These are phyloP conservation scores for Athetis lepigone DNA, from an alignment of 2,888 invertebrate species.

Conservation along the genomic window DNA sequence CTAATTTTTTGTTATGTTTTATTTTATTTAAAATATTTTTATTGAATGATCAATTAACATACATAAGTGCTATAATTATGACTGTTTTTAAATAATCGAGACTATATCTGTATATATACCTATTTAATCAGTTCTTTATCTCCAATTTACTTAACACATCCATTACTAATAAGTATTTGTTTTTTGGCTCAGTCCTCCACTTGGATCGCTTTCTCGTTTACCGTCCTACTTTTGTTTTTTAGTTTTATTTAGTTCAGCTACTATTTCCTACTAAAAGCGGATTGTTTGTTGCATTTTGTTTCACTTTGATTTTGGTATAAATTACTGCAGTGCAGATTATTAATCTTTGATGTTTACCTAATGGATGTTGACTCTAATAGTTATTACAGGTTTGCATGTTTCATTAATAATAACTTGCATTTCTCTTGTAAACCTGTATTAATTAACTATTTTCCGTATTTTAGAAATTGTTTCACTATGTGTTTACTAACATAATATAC, in stretches of 20 bases:
- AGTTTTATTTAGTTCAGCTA: constrained; percentile 1
- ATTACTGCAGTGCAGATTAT: neutral
- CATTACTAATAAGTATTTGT: constrained; percentile 7
- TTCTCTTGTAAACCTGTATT: too few relatives aligned
- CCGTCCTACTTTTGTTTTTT: constrained; percentile 7
- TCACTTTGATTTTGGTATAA: neutral
- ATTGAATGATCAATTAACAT: too few relatives aligned
- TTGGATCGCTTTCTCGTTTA: constrained; percentile 30
- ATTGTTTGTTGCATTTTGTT: neutral
- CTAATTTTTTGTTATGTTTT: too few relatives aligned
- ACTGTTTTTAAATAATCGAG: too few relatives aligned
- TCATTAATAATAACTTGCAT: too few relatives aligned
- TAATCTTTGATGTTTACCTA: neutral
- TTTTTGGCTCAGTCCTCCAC: constrained; percentile 24
- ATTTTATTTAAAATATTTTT: too few relatives aligned
- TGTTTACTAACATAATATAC: too few relatives aligned
- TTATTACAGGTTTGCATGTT: too few relatives aligned
- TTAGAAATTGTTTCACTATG: too few relatives aligned
- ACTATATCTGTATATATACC: too few relatives aligned
- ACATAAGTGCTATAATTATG: too few relatives aligned
- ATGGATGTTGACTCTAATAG: neutral
- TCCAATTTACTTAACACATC: constrained; percentile 17
- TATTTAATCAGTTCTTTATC: constrained; percentile 2
- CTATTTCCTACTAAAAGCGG: constrained; percentile 6
- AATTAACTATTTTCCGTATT: too few relatives aligned